phyloP scores from a whole-genome alignment of 2,113 vertebrate genomes.

The Cygnus atratus region DNA sequence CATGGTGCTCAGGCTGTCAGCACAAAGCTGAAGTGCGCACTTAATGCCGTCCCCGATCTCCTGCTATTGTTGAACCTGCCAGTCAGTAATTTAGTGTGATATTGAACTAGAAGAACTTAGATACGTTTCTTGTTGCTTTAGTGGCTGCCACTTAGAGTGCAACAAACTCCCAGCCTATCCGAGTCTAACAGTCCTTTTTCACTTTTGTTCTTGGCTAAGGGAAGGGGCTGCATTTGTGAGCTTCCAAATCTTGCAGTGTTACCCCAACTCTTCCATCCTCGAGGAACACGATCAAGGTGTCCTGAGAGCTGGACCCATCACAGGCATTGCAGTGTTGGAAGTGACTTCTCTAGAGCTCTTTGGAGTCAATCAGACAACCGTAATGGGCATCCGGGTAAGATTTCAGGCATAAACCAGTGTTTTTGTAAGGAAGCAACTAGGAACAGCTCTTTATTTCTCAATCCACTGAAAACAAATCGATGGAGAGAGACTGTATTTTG shows the following conservation, averaged over 20 bases:
- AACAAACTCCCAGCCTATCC: not conserved
- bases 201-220: constrained; percentile 39
- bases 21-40: not conserved
- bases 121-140: not conserved
- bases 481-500: not conserved
- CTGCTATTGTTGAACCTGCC: not conserved
- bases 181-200: not conserved
- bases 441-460: not conserved
- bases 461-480: not conserved
- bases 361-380: constrained; percentile 76
- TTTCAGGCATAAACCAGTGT: not conserved
- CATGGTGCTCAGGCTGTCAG: not conserved
- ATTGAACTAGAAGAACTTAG: not conserved
- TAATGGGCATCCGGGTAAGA: constrained; percentile 73
- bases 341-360: constrained; percentile 73
- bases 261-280: constrained; percentile 71
- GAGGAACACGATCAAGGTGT: constrained; percentile 63
- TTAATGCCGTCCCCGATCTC: not conserved
- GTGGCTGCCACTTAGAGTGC: too few species aligned
- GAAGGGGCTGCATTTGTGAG: constrained; percentile 68
- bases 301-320: constrained; percentile 68
- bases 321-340: constrained; percentile 73
- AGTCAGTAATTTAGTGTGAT: not conserved
- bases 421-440: not conserved
- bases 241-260: constrained; percentile 64